These are phyloP conservation scores for Lysandra coridon DNA, from an alignment of 2,888 invertebrate species.

Conservation along the genomic window DNA sequence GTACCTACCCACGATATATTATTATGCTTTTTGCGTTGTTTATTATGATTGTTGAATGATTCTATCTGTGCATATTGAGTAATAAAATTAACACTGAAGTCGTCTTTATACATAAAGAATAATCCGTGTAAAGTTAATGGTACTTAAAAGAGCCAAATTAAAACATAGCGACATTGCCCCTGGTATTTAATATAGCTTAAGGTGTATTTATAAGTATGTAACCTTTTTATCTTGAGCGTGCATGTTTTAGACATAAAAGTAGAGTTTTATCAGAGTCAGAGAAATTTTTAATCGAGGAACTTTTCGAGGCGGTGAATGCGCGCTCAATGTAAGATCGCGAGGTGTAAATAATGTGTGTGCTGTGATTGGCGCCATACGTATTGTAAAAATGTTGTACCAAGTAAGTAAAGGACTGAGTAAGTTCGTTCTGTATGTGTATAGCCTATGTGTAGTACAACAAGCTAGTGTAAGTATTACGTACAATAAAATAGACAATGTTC, in stretches of 20 bases:
- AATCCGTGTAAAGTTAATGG: neutral
- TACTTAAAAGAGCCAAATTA: constrained; percentile 7
- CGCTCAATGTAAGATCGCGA: constrained; percentile 12
- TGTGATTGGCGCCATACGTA: constrained; percentile 34
- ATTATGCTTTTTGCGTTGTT: too few relatives aligned
- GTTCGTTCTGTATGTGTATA: constrained; percentile 54
- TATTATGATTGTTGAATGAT: too few relatives aligned
- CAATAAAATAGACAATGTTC: constrained; percentile 79
- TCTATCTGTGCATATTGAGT: neutral
- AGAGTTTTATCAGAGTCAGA: neutral
- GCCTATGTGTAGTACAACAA: constrained; percentile 57
- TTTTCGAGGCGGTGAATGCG: neutral
- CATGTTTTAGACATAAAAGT: neutral
- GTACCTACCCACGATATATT: too few relatives aligned
- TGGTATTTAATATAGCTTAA: neutral
- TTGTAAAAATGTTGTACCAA: constrained; percentile 31
- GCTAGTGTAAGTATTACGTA: constrained; percentile 68
- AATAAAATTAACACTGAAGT: neutral
- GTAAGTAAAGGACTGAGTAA: constrained; percentile 62
- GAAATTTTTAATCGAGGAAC: neutral
- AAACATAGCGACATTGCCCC: neutral
- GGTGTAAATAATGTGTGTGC: constrained; percentile 20
- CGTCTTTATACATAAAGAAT: neutral
- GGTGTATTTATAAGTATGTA: neutral
- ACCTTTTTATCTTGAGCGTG: constrained; percentile 21